These are phyloP conservation scores for Mesoligia furuncula DNA, from an alignment of 2,888 invertebrate species.

Conservation along the genomic window DNA sequence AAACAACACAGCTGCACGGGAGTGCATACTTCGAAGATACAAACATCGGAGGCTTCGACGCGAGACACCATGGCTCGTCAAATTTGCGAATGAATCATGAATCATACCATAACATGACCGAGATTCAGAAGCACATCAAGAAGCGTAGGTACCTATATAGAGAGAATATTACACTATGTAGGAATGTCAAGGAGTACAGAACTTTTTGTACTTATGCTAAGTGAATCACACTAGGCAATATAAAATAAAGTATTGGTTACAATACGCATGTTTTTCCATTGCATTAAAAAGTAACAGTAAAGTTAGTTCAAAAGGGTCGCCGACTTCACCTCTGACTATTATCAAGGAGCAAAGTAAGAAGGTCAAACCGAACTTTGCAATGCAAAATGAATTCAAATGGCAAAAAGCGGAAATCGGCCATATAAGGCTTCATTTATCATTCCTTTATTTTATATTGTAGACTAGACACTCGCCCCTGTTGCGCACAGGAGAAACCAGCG, in stretches of 20 bases:
- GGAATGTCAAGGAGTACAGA: background rate
- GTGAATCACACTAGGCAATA: background rate
- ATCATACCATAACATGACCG: background rate
- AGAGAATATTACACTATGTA: too few species aligned
- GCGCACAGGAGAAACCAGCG: background rate
- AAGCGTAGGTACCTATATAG: too few species aligned
- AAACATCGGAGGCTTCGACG: conserved; percentile 61
- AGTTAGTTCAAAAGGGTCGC: background rate
- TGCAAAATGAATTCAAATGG: too few species aligned
- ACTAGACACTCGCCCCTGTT: background rate
- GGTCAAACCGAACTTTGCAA: background rate
- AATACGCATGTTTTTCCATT: background rate
- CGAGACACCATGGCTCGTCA: conserved; percentile 60
- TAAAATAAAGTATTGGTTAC: background rate
- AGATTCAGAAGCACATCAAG: background rate
- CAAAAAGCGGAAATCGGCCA: background rate
- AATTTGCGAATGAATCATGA: conserved; percentile 33
- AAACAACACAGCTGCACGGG: conserved; percentile 65
- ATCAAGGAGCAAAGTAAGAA: background rate
- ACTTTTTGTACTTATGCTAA: background rate
- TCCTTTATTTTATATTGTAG: background rate
- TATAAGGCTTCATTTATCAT: background rate
- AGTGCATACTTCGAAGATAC: conserved; percentile 19
- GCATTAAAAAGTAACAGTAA: background rate
- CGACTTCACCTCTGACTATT: background rate